These are phyloP conservation scores for Laupala kohalensis DNA, from an alignment of 1,140 invertebrate genomes.

Conservation along the genomic window DNA sequence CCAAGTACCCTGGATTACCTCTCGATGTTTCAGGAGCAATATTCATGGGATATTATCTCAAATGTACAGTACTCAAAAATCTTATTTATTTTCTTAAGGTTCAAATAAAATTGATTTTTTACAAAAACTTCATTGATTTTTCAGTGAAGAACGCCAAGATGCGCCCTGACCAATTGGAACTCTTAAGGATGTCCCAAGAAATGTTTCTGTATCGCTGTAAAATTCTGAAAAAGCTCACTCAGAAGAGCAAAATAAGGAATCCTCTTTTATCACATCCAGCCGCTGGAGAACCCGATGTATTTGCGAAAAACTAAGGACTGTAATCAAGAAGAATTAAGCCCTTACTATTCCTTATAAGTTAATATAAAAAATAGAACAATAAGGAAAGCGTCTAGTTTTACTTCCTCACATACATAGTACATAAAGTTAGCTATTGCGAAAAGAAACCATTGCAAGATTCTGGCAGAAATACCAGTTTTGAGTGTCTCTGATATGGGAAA, in stretches of 20 bases:
- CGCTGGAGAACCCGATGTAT: background rate
- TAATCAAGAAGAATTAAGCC: too few relatives aligned
- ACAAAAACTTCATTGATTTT: background rate
- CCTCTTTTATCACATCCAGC: background rate
- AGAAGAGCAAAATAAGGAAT: background rate
- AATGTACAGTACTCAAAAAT: conserved; percentile 22
- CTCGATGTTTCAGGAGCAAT: conserved; percentile 32
- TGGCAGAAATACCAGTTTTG: too few relatives aligned
- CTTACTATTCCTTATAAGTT: too few relatives aligned
- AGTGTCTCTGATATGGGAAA: too few relatives aligned
- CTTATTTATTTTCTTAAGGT: background rate
- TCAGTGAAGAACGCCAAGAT: background rate
- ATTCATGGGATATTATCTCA: conserved; percentile 37
- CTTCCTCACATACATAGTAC: too few relatives aligned
- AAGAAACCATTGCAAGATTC: too few relatives aligned
- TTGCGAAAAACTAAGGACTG: too few relatives aligned
- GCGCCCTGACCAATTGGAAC: background rate
- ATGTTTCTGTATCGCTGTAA: background rate
- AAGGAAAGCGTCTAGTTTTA: too few relatives aligned
- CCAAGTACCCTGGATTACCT: conserved; percentile 38
- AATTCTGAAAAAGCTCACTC: background rate
- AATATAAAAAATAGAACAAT: too few relatives aligned
- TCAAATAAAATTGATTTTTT: background rate
- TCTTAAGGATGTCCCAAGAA: background rate
- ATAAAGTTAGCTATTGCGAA: too few relatives aligned